A percentile compares a stretch with the other conserved stretches of the same genome.
These are phyloP conservation scores for Acanthochromis polyacanthus DNA, from an alignment of 2,113 vertebrate genomes.

Conservation along the genomic window DNA sequence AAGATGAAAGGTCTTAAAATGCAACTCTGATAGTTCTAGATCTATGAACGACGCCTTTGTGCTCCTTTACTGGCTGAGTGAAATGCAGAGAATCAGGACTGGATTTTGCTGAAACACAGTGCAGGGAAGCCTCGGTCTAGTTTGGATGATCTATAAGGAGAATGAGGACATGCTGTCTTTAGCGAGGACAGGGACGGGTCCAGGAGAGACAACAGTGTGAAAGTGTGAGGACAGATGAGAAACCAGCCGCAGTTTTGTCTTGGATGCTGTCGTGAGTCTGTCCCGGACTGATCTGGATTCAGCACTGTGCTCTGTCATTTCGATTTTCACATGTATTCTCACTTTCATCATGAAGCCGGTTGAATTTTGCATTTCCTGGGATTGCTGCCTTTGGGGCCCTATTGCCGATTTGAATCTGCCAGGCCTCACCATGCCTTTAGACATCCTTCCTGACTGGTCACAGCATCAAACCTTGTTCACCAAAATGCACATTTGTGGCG, in stretches of 20 bases:
- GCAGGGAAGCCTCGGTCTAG: constrained; percentile 27
- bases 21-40: constrained; percentile 22
- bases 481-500: neutral
- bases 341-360: constrained; percentile 20
- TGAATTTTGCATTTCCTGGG: constrained; percentile 43
- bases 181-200: constrained; percentile 11
- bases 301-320: constrained; percentile 14
- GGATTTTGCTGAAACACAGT: constrained; percentile 45
- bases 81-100: constrained; percentile 34
- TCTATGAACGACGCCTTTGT: neutral
- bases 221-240: constrained; percentile 13
- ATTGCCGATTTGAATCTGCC: constrained; percentile 22
- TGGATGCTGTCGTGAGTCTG: constrained; percentile 37
- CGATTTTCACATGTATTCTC: neutral
- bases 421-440: constrained; percentile 11
- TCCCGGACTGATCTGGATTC: constrained; percentile 52
- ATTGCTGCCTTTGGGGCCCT: constrained; percentile 19
- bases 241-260: constrained; percentile 22
- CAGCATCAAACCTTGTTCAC: neutral
- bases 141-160: constrained; percentile 38
- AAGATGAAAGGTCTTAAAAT: constrained; percentile 12
- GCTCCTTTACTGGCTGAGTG: constrained; percentile 36
- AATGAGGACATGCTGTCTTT: constrained; percentile 32
- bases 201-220: neutral
- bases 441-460: constrained; percentile 17